A percentile compares a stretch with the other conserved stretches of the same genome.
Evolutionary conservation across 2,113 vertebrate genomes (phyloP).

Genomic region (Gasterosteus nipponicus): DNA sequence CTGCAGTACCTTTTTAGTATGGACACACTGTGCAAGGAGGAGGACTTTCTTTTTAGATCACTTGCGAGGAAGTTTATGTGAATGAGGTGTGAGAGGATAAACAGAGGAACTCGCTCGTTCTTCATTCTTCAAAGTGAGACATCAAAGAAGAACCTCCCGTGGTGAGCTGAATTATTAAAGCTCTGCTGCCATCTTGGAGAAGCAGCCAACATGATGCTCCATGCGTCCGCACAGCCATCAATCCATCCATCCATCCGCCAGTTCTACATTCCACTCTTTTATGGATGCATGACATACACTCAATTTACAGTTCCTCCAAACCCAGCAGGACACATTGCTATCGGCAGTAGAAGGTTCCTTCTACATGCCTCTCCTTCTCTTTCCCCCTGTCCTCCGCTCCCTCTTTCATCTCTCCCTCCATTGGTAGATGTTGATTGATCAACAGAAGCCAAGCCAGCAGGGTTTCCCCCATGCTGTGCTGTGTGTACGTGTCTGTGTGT

Average conservation of each 20-base stretch:
- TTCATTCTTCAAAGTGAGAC: slow-evolving; percentile 79
- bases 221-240: neutral
- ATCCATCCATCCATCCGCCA: neutral
- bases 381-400: slow-evolving; percentile 9
- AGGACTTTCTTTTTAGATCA: neutral
- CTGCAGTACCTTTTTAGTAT: too few relatives aligned
- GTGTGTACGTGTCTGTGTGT: slow-evolving; percentile 8
- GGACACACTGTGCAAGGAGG: too few relatives aligned
- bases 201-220: neutral
- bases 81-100: slow-evolving; percentile 30
- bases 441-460: slow-evolving; percentile 51
- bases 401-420: slow-evolving; percentile 59
- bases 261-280: neutral
- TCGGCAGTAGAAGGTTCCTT: neutral
- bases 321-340: slow-evolving; percentile 24
- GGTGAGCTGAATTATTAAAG: slow-evolving; percentile 80
- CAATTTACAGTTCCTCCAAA: slow-evolving; percentile 28
- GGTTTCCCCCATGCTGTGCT: slow-evolving; percentile 53
- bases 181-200: slow-evolving; percentile 66
- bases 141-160: slow-evolving; percentile 78
- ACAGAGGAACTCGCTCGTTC: slow-evolving; percentile 47
- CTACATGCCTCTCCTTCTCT: slow-evolving; percentile 16
- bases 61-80: slow-evolving; percentile 20
- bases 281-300: neutral
- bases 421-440: slow-evolving; percentile 69